Base-by-base conservation (phyloP, 2,113 vertebrate genomes). In the Elanus axillaris region DNA sequence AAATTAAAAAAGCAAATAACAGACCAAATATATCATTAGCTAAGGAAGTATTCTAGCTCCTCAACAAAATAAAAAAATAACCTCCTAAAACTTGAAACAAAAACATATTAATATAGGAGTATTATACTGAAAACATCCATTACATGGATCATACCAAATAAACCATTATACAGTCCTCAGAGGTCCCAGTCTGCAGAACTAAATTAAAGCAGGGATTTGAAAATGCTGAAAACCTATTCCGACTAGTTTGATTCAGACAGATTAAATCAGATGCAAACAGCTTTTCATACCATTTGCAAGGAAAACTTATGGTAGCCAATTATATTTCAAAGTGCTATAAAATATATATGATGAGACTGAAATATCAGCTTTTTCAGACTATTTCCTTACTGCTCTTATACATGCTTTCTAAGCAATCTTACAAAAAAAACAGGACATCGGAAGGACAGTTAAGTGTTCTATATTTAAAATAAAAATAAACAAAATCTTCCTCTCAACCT, bases 1-100 rank as follows among this genome's bases (percentile, higher is more conserved):
- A 50, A 92, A 89, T 94, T 76, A 88, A 64, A 92, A 95, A 95
- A 81, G 19, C 72, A 95, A 95, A 95, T 79, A 64, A 10, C 29
- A 93, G 71, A 93, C 71, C n/a, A 86, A 96, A 90, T 62, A 88
- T 42, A 73, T 82, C 38, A 92, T 96, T 93, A 96, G 38, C 34
- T 76, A 50, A 68, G 59, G 48, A 80, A 82, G 45, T 16, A 77
- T 68, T 68, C 59, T 88, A 91, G 55, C 56, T 78, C 34, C 25
- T 94, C 58, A 88, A 87, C 14, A 34, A 62, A 56, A 67, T 50
- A 3, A 81, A 94, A 94, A 93, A 71, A 53, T 34, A 79, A 56
- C 7, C 15, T 55, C 38, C 25, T 77, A 69, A 89, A 89, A 77
- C 71, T 62, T 86, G 71, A 84, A 89, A 89, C 38, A 89, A 93